Evolutionary conservation across 64 coral and sea anemone genomes (phyloP).

Genomic region (Dendrophyllia cribrosa): DNA sequence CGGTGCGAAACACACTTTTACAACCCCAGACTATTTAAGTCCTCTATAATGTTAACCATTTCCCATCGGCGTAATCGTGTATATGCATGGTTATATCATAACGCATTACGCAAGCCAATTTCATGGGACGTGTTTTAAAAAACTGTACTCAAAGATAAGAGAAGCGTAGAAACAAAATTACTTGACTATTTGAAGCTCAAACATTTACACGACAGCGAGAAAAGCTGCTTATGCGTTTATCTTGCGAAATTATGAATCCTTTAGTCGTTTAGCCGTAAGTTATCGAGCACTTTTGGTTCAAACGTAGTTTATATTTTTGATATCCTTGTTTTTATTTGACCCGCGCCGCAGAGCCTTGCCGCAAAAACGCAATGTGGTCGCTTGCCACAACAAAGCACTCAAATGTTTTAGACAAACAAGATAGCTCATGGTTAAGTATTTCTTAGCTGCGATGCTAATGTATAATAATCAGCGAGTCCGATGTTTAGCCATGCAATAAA

Average conservation of each 20-base stretch:
- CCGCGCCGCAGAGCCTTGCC: constrained; percentile 26
- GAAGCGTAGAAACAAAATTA: background rate
- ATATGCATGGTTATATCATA: background rate
- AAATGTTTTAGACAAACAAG: constrained; percentile 52
- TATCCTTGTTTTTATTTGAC: constrained; percentile 33
- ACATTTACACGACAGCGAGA: background rate
- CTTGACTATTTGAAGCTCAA: constrained; percentile 19
- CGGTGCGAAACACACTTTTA: background rate
- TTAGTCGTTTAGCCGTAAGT: background rate
- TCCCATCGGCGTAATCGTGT: background rate
- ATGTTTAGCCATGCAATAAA: constrained; percentile 2
- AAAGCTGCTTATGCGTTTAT: background rate
- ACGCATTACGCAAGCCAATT: constrained; percentile 37
- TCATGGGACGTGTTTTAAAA: background rate
- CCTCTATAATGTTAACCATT: background rate
- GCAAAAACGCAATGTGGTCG: constrained; percentile 39
- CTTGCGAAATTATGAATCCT: background rate
- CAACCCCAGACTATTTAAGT: background rate
- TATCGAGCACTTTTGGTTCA: background rate
- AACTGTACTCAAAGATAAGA: background rate
- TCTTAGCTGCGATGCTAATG: constrained; percentile 37
- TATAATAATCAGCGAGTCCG: background rate
- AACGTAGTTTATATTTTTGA: constrained; percentile 31
- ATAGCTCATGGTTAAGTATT: constrained; percentile 25
- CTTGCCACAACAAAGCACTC: constrained; percentile 39